These are phyloP conservation scores for Cynocephalus volans DNA, from an alignment of 2,113 vertebrate genomes.

Conservation along the genomic window DNA sequence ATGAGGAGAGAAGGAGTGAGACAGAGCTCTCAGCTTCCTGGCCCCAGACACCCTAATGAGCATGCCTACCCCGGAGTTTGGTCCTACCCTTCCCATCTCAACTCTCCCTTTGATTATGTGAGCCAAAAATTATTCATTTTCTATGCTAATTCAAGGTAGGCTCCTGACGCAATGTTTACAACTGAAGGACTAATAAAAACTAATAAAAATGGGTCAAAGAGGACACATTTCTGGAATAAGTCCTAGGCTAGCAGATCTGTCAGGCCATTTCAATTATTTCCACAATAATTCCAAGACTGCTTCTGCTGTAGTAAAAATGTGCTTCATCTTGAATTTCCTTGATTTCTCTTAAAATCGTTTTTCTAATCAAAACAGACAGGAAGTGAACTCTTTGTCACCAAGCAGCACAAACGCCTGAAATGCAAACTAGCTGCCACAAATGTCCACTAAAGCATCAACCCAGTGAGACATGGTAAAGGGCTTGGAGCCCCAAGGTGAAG, in stretches of 20 bases:
- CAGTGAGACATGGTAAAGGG: rapidly evolving
- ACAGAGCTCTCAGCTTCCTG: rapidly evolving
- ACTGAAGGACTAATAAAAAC: background rate
- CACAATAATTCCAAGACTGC: rapidly evolving
- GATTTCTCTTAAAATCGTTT: background rate
- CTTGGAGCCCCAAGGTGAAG: rapidly evolving
- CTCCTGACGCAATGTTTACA: background rate
- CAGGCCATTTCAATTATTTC: rapidly evolving
- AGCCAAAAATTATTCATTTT: background rate
- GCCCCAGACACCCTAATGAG: rapidly evolving
- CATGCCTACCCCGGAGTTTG: background rate
- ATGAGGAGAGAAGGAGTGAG: background rate
- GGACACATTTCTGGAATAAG: too few relatives aligned
- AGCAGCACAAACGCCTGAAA: background rate
- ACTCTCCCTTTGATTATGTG: background rate
- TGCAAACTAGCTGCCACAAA: rapidly evolving
- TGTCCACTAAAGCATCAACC: too few relatives aligned
- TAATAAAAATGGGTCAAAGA: background rate
- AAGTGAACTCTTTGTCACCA: background rate
- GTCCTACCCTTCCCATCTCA: background rate
- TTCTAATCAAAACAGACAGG: background rate
- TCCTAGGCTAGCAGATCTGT: background rate
- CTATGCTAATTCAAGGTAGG: background rate
- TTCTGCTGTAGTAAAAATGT: background rate
- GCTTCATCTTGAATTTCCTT: background rate